Percentiles rank a stretch among this genome's conserved stretches.
These are phyloP conservation scores for Microtus agrestis DNA, from an alignment of 2,797 vertebrate species.

Conservation along the genomic window DNA sequence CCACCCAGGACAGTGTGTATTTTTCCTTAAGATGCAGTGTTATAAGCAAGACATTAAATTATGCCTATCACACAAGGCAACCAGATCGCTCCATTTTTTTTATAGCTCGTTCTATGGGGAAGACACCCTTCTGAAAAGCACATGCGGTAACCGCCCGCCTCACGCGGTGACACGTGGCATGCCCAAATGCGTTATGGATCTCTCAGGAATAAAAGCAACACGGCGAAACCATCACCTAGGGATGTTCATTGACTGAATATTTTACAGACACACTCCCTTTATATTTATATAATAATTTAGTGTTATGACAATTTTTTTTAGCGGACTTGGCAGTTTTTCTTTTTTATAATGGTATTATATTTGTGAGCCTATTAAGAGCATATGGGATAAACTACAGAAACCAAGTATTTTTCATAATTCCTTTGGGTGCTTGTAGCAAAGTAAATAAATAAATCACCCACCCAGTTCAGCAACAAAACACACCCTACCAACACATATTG, in stretches of 20 bases:
- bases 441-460: constrained; percentile 74
- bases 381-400: constrained; percentile 91
- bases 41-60: constrained; percentile 91
- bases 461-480: not conserved
- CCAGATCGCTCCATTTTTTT: constrained; percentile 87
- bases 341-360: constrained; percentile 93
- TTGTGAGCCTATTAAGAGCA: constrained; percentile 93
- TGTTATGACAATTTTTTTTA: constrained; percentile 92
- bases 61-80: constrained; percentile 91
- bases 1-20: constrained; percentile 88
- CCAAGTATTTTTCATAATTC: constrained; percentile 93
- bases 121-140: constrained; percentile 90
- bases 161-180: constrained; percentile 91
- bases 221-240: constrained; percentile 92
- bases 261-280: constrained; percentile 93
- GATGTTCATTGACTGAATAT: constrained; percentile 93
- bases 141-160: constrained; percentile 91
- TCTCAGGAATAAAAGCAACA: constrained; percentile 92
- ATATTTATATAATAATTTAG: constrained; percentile 95
- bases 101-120: constrained; percentile 89
- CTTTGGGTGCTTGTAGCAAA: constrained; percentile 89
- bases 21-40: constrained; percentile 91
- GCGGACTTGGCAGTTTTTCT: constrained; percentile 92
- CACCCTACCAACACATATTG: constrained; percentile 83
- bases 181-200: constrained; percentile 92